These are phyloP conservation scores for Nebria salina DNA, from an alignment of 2,888 invertebrate species.

Conservation along the genomic window DNA sequence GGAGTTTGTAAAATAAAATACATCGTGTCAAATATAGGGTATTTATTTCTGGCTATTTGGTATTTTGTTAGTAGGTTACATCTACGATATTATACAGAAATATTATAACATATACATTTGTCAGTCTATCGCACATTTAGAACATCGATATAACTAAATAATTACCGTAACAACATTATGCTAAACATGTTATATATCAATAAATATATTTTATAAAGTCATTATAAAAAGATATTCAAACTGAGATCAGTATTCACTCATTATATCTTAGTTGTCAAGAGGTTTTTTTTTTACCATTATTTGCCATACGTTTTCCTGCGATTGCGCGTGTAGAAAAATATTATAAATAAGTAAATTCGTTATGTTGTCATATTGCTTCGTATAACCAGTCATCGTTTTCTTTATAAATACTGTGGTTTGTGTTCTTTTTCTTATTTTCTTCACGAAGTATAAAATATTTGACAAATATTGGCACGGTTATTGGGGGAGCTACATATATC, in stretches of 20 bases:
- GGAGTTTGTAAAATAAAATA: background rate
- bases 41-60: slow-evolving; percentile 29
- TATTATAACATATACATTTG: slow-evolving; percentile 39
- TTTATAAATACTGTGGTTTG: background rate
- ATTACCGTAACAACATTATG: slow-evolving; percentile 40
- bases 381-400: slow-evolving; percentile 6
- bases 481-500: slow-evolving; percentile 15
- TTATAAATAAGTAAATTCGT: slow-evolving; percentile 38
- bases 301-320: slow-evolving; percentile 37
- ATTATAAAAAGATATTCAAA: slow-evolving; percentile 35
- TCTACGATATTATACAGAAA: slow-evolving; percentile 38
- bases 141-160: slow-evolving; percentile 44
- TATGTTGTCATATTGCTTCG: slow-evolving; percentile 37
- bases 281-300: slow-evolving; percentile 20
- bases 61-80: slow-evolving; percentile 23
- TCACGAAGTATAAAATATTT: slow-evolving; percentile 41
- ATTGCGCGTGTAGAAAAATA: slow-evolving; percentile 42
- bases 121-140: slow-evolving; percentile 47
- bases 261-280: slow-evolving; percentile 27
- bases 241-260: slow-evolving; percentile 41
- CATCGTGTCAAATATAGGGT: slow-evolving; percentile 41
- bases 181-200: slow-evolving; percentile 39
- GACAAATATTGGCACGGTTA: slow-evolving; percentile 43
- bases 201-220: slow-evolving; percentile 40
- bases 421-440: slow-evolving; percentile 32